Base-by-base conservation (phyloP, 2,113 vertebrate species). In the Sinosuthora webbiana region DNA sequence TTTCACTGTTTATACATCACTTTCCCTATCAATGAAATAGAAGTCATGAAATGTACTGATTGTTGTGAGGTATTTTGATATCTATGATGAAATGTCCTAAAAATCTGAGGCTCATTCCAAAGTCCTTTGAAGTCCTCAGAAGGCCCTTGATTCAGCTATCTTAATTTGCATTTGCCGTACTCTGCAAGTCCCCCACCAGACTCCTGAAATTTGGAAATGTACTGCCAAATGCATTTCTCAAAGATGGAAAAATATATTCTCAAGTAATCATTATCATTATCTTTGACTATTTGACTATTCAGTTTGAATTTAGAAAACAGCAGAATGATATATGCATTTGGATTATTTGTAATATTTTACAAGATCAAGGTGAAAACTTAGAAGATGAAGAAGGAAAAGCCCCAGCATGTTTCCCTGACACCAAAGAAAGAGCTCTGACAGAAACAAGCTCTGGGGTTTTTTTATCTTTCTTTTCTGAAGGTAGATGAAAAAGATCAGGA, bases 401-500 rank as follows among this genome's bases (percentile, higher is more conserved):
- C 47, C 63, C 93, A 95, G 93, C 83, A 86, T 97, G 95, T 96
- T 98, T 93, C 95, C 87, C 22, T 77, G 96, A 96, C 53, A 96
- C 42, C 49, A 97, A 97, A 97, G 94, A 94, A 95, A 62, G 27
- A 96, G 92, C 83, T 76, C 91, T 97, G 93, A 97, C 88, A 97
- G 93, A 95, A 96, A 97, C 90, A 97, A 96, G 84, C 78, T 92
- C 57, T 79, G 55, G 6, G 8, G 27, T 86, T 93, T 83, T 86
- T 97, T 92, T 77, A 97, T 95, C 83, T 93, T 95, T 95, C 91
- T 94, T 96, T 91, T 97, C 93, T 96, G 93, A 98, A 97, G 96
- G 84, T 91, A 98, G 95, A 97, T 97, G 95, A 97, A 96, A 98
- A 97, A 97, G 91, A 97, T 97, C 88, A 95, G 95, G 92, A 93